Conservation (phyloP, 2,888 invertebrate species). For the Seira sanloemensis region DNA sequence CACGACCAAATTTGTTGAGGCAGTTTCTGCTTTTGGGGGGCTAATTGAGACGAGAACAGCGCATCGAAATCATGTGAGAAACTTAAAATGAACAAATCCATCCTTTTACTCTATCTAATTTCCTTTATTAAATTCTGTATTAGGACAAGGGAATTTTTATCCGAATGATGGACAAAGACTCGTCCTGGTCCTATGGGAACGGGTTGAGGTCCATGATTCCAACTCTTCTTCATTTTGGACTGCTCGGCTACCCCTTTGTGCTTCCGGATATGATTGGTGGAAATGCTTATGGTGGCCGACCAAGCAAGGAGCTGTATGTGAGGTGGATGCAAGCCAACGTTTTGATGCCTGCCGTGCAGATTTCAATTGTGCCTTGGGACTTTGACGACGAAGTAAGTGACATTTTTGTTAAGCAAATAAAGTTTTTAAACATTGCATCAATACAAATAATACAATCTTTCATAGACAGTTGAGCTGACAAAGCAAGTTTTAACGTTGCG, state of each 20-base stretch:
- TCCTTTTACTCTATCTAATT: neutral
- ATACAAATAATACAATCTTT: neutral
- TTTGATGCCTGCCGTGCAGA: slow-evolving; percentile 88
- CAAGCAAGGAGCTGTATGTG: slow-evolving; percentile 83
- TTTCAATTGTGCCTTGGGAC: slow-evolving; percentile 88
- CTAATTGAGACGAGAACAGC: slow-evolving; percentile 85
- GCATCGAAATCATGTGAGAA: slow-evolving; percentile 80
- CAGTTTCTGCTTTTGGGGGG: slow-evolving; percentile 77
- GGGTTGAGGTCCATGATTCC: slow-evolving; percentile 77
- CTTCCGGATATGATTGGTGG: slow-evolving; percentile 79
- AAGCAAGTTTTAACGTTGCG: slow-evolving; percentile 45
- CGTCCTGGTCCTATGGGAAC: slow-evolving; percentile 77
- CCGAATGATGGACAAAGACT: slow-evolving; percentile 87
- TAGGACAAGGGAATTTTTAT: too few relatives aligned
- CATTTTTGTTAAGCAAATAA: too few relatives aligned
- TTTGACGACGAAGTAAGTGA: too few relatives aligned
- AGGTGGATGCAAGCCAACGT: slow-evolving; percentile 87
- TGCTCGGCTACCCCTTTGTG: slow-evolving; percentile 84
- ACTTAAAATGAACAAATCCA: neutral
- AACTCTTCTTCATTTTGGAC: slow-evolving; percentile 76
- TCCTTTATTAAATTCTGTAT: too few relatives aligned
- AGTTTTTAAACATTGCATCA: too few relatives aligned
- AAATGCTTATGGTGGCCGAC: slow-evolving; percentile 74
- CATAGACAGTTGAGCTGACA: slow-evolving; percentile 56
- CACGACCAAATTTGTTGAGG: slow-evolving; percentile 63